Percentiles rank a stretch among this genome's conserved stretches.
phyloP scores from a whole-genome alignment of 2,113 vertebrate genomes.

The Thamnaconus septentrionalis region DNA sequence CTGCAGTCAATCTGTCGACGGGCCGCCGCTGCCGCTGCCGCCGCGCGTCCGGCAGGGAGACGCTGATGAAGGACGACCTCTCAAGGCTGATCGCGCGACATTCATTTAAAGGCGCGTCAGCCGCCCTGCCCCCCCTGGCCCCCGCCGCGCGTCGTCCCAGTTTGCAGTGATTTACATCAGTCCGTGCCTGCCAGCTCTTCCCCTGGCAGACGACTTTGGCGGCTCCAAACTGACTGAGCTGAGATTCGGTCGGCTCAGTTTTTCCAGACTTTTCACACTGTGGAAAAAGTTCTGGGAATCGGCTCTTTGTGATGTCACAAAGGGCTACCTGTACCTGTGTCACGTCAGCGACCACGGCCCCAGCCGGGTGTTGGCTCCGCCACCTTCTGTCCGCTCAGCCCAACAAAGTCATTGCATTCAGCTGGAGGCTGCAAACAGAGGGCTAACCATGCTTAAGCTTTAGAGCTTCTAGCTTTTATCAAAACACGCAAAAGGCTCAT shows the following conservation, averaged over 20 bases:
- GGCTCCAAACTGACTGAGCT: constrained; percentile 38
- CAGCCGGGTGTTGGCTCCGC: not conserved
- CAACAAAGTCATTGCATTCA: too few species aligned
- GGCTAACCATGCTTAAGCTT: too few species aligned
- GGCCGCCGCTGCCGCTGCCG: not conserved
- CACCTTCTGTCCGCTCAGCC: too few species aligned
- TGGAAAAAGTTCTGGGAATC: too few species aligned
- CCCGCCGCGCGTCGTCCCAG: constrained; percentile 27
- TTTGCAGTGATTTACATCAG: constrained; percentile 45
- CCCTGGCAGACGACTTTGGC: constrained; percentile 18
- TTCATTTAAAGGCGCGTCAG: constrained; percentile 41
- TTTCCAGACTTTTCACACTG: too few species aligned
- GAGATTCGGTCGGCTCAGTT: constrained; percentile 18
- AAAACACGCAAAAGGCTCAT: too few species aligned
- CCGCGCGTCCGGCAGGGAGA: constrained; percentile 14
- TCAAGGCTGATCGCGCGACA: constrained; percentile 43
- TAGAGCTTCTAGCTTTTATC: too few species aligned
- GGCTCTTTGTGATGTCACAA: constrained; percentile 1
- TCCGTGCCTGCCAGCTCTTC: constrained; percentile 29
- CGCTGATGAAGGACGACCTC: constrained; percentile 46
- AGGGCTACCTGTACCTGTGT: constrained; percentile 1
- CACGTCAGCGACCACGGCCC: not conserved
- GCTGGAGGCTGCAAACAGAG: too few species aligned
- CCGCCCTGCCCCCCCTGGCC: constrained; percentile 13
- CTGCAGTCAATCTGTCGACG: not conserved